Evolutionary conservation across 1,140 invertebrate species (phyloP).

Genomic region (Conus ventricosus): DNA sequence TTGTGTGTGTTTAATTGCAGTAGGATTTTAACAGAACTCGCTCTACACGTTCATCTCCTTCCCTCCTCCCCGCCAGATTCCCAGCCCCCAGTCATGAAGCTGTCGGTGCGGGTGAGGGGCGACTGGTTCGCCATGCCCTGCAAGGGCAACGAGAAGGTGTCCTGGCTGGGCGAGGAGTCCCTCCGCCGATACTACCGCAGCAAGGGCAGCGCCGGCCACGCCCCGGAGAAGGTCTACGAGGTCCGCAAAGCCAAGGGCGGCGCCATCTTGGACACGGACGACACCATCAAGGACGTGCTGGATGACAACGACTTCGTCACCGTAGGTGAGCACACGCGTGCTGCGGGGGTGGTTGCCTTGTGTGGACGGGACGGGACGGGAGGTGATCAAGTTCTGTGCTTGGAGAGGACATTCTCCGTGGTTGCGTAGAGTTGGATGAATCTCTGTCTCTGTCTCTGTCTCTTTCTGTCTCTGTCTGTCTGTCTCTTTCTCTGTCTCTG

Average conservation of each 20-base stretch:
- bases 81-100: slow-evolving; percentile 77
- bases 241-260: slow-evolving; percentile 80
- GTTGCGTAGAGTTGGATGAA: too few relatives aligned
- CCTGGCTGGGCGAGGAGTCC: slow-evolving; percentile 79
- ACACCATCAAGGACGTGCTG: slow-evolving; percentile 78
- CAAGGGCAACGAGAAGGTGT: slow-evolving; percentile 74
- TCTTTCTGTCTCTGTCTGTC: too few relatives aligned
- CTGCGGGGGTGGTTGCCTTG: background rate
- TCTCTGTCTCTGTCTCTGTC: too few relatives aligned
- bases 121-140: slow-evolving; percentile 83
- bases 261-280: slow-evolving; percentile 80
- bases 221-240: slow-evolving; percentile 76
- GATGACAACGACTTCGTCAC: slow-evolving; percentile 82
- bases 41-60: too few relatives aligned
- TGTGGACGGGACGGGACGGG: too few relatives aligned
- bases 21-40: too few relatives aligned
- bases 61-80: too few relatives aligned
- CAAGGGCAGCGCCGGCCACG: slow-evolving; percentile 53
- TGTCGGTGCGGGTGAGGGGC: slow-evolving; percentile 79
- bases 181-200: slow-evolving; percentile 77
- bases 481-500: too few relatives aligned
- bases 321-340: slow-evolving; percentile 77
- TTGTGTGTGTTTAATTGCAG: too few relatives aligned
- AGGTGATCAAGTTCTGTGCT: too few relatives aligned
- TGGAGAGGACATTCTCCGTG: too few relatives aligned